Base-by-base conservation (phyloP, 1,140 invertebrate species). In the Drosophila nasuta region DNA sequence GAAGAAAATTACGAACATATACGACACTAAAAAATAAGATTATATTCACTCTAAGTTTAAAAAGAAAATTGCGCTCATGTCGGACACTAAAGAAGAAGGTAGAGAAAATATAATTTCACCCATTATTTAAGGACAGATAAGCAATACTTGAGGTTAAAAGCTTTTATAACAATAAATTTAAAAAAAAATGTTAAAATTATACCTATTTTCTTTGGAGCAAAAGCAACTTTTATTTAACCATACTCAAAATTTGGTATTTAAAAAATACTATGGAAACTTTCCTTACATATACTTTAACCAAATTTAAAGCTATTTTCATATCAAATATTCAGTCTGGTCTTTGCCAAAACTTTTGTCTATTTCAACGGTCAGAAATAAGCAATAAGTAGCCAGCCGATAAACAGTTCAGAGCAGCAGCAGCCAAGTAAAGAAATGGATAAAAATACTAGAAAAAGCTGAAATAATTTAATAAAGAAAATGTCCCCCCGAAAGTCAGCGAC, bases 401-500 rank as follows among this genome's bases (percentile, higher is more conserved):
- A 63, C 58, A 43, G 57, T 51, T n/a, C 7, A 51, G 51, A 2
- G 33, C 33, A 45, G 52, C 65, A 43, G 25, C 30, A 5, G 30
- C 0, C 30, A 33, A 33, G 35, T 38, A 54, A 35, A 20, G 25
- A 48, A 66, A 51, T 30, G n/a, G 13, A 11, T 46, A 62, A 35
- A 63, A 35, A 45, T 43, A 58, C 30, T 20, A 25, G 25, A 56
- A 58, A 75, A 71, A 72, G 68, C 60, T 11, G 17, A 85, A 85
- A 86, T 86, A 86, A 86, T 86, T 86, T 81, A 86, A 86, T 86
- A 87, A 75, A 69, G 77, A 43, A 79, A 81, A 81, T 72, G 64
- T 70, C 46, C 43, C 48, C 64, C 41, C 3, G 41, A 62, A 70
- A 57, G 66, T 70, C 73, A 60, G 59, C 60, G 77, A 77, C 71